Conservation (phyloP, 23 tunicate species). For the Halocynthia roretzi region DNA sequence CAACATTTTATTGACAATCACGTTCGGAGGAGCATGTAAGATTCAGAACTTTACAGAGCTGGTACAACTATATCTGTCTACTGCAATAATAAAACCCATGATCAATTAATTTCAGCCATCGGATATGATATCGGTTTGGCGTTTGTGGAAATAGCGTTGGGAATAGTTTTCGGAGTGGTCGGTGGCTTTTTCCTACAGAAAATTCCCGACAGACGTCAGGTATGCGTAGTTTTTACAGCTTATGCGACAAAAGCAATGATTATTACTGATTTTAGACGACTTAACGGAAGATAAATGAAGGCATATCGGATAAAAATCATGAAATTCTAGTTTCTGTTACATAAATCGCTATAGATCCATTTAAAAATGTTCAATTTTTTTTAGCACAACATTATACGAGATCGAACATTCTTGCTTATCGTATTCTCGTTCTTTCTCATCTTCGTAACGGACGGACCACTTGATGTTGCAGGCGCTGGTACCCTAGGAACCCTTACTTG, state of each 20-base stretch:
- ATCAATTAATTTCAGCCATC: conserved; percentile 12
- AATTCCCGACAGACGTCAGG: conserved; percentile 62
- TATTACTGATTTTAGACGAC: too few species aligned
- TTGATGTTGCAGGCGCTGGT: conserved; percentile 56
- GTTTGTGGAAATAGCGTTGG: conserved; percentile 30
- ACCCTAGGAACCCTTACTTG: conserved; percentile 52
- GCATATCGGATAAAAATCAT: neutral
- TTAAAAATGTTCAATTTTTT: neutral
- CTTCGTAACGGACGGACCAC: conserved; percentile 39
- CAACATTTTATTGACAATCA: conserved; percentile 42
- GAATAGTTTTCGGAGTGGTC: conserved; percentile 36
- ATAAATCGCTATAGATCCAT: neutral
- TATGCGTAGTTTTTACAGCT: neutral
- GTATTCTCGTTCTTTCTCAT: conserved; percentile 43
- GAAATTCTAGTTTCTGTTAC: neutral
- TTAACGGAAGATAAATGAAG: neutral
- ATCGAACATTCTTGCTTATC: conserved; percentile 37
- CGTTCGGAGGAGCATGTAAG: conserved; percentile 4
- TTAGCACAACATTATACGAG: conserved; percentile 58
- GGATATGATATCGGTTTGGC: conserved; percentile 42
- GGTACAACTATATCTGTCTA: too few species aligned
- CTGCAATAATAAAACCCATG: too few species aligned
- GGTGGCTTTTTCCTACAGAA: conserved; percentile 42
- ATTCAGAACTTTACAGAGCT: too few species aligned
- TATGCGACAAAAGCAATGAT: neutral